Evolutionary conservation across 35 echinoderm and acorn worm species (phyloP).

Genomic region (Apostichopus californicus): DNA sequence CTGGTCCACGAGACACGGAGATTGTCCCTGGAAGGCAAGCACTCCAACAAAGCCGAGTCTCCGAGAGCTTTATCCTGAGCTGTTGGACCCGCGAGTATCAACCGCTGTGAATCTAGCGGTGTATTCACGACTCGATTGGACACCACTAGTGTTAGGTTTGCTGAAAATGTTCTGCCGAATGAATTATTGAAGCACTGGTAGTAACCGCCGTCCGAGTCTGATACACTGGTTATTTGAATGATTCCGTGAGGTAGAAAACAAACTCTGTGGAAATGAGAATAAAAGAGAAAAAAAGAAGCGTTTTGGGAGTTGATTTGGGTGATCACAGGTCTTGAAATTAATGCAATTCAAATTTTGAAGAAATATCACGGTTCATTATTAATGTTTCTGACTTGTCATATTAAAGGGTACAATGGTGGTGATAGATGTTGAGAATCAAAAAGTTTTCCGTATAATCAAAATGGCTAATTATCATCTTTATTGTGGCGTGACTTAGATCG

Average conservation of each 20-base stretch:
- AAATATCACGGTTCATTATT: too few relatives aligned
- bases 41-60: constrained; percentile 35
- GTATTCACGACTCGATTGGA: not conserved
- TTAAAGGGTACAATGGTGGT: too few relatives aligned
- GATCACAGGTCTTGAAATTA: too few relatives aligned
- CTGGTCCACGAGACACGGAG: constrained; percentile 20
- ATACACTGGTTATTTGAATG: constrained; percentile 22
- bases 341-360: too few relatives aligned
- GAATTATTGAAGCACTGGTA: constrained; percentile 2
- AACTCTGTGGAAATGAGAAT: not conserved
- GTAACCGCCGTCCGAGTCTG: not conserved
- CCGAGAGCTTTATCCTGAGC: constrained; percentile 16
- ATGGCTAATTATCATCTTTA: too few relatives aligned
- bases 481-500: too few relatives aligned
- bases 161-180: not conserved
- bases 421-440: too few relatives aligned
- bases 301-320: too few relatives aligned
- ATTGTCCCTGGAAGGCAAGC: not conserved
- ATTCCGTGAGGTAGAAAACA: constrained; percentile 51
- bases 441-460: too few relatives aligned
- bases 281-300: not conserved
- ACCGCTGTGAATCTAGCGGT: not conserved
- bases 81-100: not conserved
- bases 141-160: constrained; percentile 15
- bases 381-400: too few relatives aligned